phyloP scores from a whole-genome alignment of 2,888 invertebrate species.

The Cynaeus angustus region DNA sequence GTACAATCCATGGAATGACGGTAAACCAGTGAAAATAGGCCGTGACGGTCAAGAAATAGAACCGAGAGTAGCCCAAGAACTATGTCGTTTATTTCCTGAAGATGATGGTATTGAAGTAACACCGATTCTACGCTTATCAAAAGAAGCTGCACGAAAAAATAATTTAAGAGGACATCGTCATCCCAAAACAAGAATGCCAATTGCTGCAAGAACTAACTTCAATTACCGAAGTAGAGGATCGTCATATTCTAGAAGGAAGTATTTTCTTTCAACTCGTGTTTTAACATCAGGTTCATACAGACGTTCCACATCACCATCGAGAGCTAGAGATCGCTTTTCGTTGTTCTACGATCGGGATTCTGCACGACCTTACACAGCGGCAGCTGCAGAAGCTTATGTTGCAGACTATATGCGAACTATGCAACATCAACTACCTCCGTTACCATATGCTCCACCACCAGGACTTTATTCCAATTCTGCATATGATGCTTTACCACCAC shows the following conservation, averaged over 20 bases:
- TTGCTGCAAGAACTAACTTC: constrained; percentile 72
- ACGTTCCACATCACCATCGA: constrained; percentile 77
- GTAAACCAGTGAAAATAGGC: constrained; percentile 99
- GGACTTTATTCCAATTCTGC: constrained; percentile 70
- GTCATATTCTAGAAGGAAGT: constrained; percentile 76
- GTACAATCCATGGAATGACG: constrained; percentile 98
- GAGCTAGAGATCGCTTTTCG: constrained; percentile 72
- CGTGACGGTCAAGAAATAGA: constrained; percentile 99
- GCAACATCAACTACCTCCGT: constrained; percentile 89
- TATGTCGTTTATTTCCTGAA: constrained; percentile 94
- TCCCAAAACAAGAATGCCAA: constrained; percentile 70
- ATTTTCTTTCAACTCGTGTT: constrained; percentile 79
- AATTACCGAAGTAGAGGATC: constrained; percentile 74
- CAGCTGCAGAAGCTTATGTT: constrained; percentile 89
- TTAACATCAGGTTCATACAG: constrained; percentile 74
- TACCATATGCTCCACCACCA: constrained; percentile 87
- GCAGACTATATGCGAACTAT: constrained; percentile 92
- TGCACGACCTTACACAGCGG: constrained; percentile 72
- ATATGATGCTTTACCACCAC: constrained; percentile 80
- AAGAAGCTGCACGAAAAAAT: constrained; percentile 83
- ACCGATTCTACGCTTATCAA: constrained; percentile 88
- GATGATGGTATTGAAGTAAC: constrained; percentile 94
- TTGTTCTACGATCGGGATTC: constrained; percentile 78
- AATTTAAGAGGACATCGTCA: constrained; percentile 70
- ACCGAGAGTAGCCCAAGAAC: constrained; percentile 94